A percentile compares a stretch with the other conserved stretches of the same genome.
Conservation (phyloP, 1,140 invertebrate species). For the Eulimnadia texana region DNA sequence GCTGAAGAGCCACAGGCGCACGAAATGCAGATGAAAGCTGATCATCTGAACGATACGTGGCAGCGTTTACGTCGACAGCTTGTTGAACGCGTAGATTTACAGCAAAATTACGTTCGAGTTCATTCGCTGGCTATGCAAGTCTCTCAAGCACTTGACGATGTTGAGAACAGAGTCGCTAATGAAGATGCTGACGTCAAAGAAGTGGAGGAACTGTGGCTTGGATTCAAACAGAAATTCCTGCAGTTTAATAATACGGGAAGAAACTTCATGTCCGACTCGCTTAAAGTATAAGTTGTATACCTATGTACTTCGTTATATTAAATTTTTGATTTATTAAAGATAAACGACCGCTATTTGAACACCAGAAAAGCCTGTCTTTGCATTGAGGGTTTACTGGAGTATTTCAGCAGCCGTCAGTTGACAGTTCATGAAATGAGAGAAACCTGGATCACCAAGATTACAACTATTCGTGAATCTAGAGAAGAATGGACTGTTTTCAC, state of each 20-base stretch:
- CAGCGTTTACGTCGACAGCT: constrained; percentile 43
- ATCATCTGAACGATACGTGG: constrained; percentile 46
- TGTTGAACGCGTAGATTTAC: constrained; percentile 44
- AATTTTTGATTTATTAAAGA: constrained; percentile 32
- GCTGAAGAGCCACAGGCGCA: constrained; percentile 46
- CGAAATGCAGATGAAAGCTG: constrained; percentile 46
- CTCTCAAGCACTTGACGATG: constrained; percentile 44
- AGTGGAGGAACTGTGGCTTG: constrained; percentile 44
- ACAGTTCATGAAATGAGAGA: constrained; percentile 39
- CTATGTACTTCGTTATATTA: not conserved
- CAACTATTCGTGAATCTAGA: constrained; percentile 3
- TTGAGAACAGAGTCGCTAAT: constrained; percentile 36
- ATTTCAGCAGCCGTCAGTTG: constrained; percentile 49
- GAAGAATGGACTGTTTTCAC: constrained; percentile 6
- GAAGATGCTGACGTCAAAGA: constrained; percentile 27
- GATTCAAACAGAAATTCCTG: constrained; percentile 40
- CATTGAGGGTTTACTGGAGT: constrained; percentile 52
- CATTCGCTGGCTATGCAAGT: constrained; percentile 51
- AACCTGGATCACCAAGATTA: constrained; percentile 2
- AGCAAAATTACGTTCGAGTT: constrained; percentile 54
- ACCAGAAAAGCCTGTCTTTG: constrained; percentile 47
- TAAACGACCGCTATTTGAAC: constrained; percentile 57
- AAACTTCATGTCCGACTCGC: constrained; percentile 48
- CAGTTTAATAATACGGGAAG: constrained; percentile 45
- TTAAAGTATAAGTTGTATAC: constrained; percentile 18